phyloP scores from a whole-genome alignment of 2,113 vertebrate genomes.

The Tringa solitaria region DNA sequence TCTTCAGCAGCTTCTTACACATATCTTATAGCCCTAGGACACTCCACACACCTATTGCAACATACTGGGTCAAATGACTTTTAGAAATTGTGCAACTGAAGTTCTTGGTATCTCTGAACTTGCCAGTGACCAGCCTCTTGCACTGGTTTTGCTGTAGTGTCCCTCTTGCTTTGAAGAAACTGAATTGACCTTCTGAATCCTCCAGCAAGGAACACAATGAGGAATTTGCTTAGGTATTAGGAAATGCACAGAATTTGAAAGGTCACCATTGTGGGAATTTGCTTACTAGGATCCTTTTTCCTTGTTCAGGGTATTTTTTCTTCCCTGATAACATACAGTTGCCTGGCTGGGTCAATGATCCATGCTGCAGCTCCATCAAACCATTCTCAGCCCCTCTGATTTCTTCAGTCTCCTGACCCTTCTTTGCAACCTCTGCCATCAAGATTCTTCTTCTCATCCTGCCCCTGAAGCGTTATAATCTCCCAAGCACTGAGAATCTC shows the following conservation, averaged over 20 bases:
- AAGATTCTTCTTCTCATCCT: not conserved
- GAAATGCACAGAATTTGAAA: not conserved
- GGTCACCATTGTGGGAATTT: not conserved
- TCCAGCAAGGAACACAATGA: not conserved
- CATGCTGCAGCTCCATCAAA: not conserved
- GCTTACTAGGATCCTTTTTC: not conserved
- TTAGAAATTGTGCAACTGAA: constrained; percentile 43
- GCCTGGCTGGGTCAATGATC: not conserved
- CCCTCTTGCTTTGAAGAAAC: not conserved
- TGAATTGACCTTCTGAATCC: not conserved
- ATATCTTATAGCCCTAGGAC: constrained; percentile 56
- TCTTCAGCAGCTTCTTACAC: constrained; percentile 51
- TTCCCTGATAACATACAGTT: not conserved
- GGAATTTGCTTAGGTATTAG: not conserved
- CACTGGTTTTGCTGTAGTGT: not conserved
- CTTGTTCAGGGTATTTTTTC: not conserved
- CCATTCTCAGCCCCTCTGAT: not conserved
- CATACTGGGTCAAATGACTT: not conserved
- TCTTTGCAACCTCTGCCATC: not conserved
- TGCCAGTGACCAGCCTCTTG: not conserved
- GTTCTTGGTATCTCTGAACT: not conserved
- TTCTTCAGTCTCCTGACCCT: not conserved
- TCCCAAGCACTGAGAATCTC: not conserved
- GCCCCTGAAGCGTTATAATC: not conserved
- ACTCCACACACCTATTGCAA: constrained; percentile 49